These are phyloP conservation scores for Agonopterix arenella DNA, from an alignment of 2,888 invertebrate species.

Conservation along the genomic window DNA sequence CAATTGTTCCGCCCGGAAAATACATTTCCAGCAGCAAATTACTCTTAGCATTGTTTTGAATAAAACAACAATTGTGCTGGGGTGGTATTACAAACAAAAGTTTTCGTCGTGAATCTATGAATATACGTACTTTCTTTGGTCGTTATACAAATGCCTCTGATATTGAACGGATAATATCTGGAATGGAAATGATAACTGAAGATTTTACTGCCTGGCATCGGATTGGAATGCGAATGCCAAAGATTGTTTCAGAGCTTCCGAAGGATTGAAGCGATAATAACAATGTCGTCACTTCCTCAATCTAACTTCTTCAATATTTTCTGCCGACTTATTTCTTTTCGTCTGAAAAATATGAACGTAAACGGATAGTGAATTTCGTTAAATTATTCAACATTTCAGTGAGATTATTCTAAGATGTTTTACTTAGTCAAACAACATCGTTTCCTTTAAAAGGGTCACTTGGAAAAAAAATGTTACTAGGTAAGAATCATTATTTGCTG, in stretches of 20 bases:
- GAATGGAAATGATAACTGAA: slow-evolving; percentile 55
- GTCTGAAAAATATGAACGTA: neutral
- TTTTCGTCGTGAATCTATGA: neutral
- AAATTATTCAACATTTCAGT: too few relatives aligned
- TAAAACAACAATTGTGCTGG: neutral
- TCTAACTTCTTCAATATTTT: slow-evolving; percentile 67
- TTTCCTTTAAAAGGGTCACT: too few relatives aligned
- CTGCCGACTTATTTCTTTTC: slow-evolving; percentile 25
- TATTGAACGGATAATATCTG: slow-evolving; percentile 38
- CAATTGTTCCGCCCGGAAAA: slow-evolving; percentile 53
- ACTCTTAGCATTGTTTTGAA: slow-evolving; percentile 25
- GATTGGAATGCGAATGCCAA: slow-evolving; percentile 38
- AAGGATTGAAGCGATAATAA: slow-evolving; percentile 66
- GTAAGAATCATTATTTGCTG: too few relatives aligned
- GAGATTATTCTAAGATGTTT: too few relatives aligned
- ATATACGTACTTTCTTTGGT: neutral
- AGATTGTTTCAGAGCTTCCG: slow-evolving; percentile 59
- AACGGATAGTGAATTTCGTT: too few relatives aligned
- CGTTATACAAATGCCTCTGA: slow-evolving; percentile 9
- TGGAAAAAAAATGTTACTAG: too few relatives aligned
- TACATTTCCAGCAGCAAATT: slow-evolving; percentile 30
- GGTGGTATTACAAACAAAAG: neutral
- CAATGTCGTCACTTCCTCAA: slow-evolving; percentile 71
- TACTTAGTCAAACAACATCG: too few relatives aligned
- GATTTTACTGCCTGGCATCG: slow-evolving; percentile 56